Base-by-base conservation (phyloP, 2,888 invertebrate species). In the Nomada hirtipes region DNA sequence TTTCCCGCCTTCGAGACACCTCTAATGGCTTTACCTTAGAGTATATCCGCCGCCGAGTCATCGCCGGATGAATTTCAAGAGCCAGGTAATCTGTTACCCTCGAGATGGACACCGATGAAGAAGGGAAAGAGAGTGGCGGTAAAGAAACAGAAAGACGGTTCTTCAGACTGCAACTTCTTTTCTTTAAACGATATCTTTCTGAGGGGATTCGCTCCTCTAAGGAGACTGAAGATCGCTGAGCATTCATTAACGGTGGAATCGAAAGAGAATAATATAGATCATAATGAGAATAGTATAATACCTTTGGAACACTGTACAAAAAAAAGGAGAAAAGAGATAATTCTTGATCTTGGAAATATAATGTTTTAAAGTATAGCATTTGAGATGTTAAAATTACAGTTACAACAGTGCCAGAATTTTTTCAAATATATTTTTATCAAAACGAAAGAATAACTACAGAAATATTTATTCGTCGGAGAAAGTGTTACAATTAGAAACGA, bases 21-120 rank as follows among this genome's bases (percentile, higher is more conserved):
- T 65, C 61, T 84, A 84, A 84, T 84, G 80, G 79, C 76, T 74
- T 84, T 67, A 74, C 70, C 76, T 73, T 67, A 53, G 44, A 67
- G 59, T 70, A 76, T 67, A 80, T 84, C 73, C 73, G 53, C 53
- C 73, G 61, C 29, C 57, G 52, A 84, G 84, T 80, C 84, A 76
- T 84, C 79, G 68, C 53, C 67, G 63, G 84, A 63, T 84, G 80
- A 84, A 84, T 84, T 80, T 68, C 69, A 44, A 76, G 59, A 55
- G 74, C 44, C 61, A 7, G 64, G 64, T 83, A 86, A 86, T 87
- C 74, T 64, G 78, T 79, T 79, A 72, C 70, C 59, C 36, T 65
- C 36, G 65, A 26, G 71, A 73, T 61, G 64, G 71, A 59, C 50
- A 29, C n/a, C 36, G 44, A 82, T 47, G 53, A 7, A 61, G 59